Conservation (phyloP, 2,113 vertebrate species). For the Indri indri region DNA sequence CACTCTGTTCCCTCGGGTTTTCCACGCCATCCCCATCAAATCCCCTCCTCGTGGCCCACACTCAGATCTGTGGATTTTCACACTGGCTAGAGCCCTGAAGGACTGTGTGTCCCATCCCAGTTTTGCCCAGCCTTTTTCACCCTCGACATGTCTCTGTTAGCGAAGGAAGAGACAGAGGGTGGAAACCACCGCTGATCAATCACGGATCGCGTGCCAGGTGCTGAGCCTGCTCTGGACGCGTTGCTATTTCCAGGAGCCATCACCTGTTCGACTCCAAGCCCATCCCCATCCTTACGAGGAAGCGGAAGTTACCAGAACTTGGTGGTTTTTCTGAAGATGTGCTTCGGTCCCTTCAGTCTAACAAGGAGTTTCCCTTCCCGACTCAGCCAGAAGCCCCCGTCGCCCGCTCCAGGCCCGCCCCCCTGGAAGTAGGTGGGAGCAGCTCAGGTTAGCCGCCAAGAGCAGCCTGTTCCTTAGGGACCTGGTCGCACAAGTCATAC, state of each 20-base stretch:
- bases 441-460: not conserved
- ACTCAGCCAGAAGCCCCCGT: not conserved
- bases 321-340: not conserved
- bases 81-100: not conserved
- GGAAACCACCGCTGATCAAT: rapidly evolving
- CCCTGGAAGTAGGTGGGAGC: not conserved
- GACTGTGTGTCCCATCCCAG: no score
- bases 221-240: rapidly evolving
- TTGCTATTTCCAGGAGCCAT: not conserved
- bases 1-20: not conserved
- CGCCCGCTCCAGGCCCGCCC: no score
- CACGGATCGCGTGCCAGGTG: not conserved
- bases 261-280: not conserved
- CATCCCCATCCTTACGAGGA: rapidly evolving
- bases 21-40: not conserved
- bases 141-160: not conserved
- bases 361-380: not conserved
- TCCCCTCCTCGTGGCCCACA: not conserved
- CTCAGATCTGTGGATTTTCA: not conserved
- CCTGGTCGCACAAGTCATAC: not conserved
- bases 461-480: not conserved
- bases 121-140: no score
- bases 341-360: rapidly evolving
- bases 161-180: not conserved
- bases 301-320: rapidly evolving